Conservation (phyloP, 1,140 invertebrate genomes). For the Chelonus insularis region DNA sequence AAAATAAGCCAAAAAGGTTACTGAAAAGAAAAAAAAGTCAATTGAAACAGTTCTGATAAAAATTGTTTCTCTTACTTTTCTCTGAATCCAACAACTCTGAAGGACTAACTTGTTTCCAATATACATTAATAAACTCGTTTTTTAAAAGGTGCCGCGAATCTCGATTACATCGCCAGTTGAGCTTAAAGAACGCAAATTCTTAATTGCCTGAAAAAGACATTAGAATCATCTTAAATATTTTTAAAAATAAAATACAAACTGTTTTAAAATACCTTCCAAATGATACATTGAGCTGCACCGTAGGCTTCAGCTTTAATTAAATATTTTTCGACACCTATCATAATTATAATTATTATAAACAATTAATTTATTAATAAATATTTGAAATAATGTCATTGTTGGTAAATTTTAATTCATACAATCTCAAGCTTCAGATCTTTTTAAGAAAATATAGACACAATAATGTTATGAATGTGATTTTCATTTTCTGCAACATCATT, state of each 20-base stretch:
- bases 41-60: not conserved
- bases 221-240: not conserved
- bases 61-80: not conserved
- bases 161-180: constrained; percentile 36
- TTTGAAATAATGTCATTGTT: no score
- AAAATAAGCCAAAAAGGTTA: not conserved
- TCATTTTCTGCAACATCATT: no score
- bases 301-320: no score
- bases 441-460: no score
- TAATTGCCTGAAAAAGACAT: constrained; percentile 25
- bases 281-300: no score
- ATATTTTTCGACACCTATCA: no score
- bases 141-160: constrained; percentile 35
- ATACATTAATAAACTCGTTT: constrained; percentile 47
- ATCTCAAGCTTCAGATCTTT: no score
- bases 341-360: no score
- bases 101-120: constrained; percentile 45
- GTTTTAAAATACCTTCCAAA: no score
- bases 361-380: no score
- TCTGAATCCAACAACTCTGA: not conserved
- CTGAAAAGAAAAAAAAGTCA: constrained; percentile 17
- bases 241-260: constrained; percentile 8
- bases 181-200: constrained; percentile 5
- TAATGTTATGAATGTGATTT: no score
- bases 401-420: no score